Conservation (phyloP, 2,113 vertebrate species). For the Cyanoliseus patagonus region DNA sequence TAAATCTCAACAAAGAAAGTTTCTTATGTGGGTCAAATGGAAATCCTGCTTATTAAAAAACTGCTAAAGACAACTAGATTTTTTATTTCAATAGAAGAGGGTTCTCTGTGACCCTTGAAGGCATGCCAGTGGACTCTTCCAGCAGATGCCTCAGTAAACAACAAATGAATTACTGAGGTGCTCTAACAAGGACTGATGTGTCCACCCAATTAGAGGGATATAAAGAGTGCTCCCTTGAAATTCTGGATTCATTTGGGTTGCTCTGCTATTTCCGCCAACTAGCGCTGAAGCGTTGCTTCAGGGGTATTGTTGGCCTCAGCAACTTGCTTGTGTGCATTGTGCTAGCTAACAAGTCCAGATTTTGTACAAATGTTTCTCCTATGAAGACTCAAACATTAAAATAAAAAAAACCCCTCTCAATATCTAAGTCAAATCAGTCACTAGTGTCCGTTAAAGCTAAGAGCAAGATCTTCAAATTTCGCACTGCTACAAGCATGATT, state of each 20-base stretch:
- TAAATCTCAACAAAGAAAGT: neutral
- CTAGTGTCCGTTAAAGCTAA: neutral
- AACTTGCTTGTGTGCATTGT: neutral
- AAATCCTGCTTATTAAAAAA: constrained; percentile 45
- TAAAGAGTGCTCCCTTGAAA: constrained; percentile 35
- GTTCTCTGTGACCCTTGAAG: constrained; percentile 54
- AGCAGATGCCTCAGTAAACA: constrained; percentile 53
- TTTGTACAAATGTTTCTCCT: neutral
- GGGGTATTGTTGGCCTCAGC: neutral
- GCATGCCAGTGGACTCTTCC: constrained; percentile 54
- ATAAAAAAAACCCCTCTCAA: neutral
- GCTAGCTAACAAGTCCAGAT: neutral
- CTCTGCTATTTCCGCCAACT: neutral
- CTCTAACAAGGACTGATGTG: constrained; percentile 62
- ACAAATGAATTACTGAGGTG: constrained; percentile 53
- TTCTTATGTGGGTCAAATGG: constrained; percentile 32
- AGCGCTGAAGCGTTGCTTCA: neutral
- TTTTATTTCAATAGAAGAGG: constrained; percentile 57
- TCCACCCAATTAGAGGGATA: constrained; percentile 50
- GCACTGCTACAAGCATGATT: neutral
- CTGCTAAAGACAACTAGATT: constrained; percentile 52
- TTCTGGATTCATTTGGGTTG: constrained; percentile 42
- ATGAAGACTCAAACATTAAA: neutral
- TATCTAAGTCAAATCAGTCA: neutral
- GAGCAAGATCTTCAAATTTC: neutral